phyloP scores from a whole-genome alignment of 2,113 vertebrate species.

The Azemiops feae region DNA sequence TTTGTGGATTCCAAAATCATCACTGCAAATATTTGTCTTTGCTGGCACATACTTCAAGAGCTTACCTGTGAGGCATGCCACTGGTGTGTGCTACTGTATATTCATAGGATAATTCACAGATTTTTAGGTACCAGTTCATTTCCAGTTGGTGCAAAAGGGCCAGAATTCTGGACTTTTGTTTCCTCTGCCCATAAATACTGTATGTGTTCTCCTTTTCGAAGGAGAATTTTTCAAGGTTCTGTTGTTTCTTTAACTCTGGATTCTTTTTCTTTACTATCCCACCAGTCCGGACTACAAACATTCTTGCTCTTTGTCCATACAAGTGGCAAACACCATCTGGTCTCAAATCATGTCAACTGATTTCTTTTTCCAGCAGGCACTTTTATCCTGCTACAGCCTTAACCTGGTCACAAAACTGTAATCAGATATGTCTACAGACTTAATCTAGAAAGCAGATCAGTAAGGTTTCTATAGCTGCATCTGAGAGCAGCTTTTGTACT shows the following conservation, averaged over 20 bases:
- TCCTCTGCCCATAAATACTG: slow-evolving; percentile 63
- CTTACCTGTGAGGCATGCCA: slow-evolving; percentile 95
- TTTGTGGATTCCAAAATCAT: not conserved
- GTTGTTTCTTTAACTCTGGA: slow-evolving; percentile 76
- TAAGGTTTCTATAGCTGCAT: slow-evolving; percentile 66
- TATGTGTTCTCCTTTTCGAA: slow-evolving; percentile 74
- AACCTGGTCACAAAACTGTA: slow-evolving; percentile 76
- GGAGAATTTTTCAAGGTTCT: slow-evolving; percentile 75
- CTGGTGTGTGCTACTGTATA: slow-evolving; percentile 79
- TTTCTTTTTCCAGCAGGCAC: slow-evolving; percentile 40
- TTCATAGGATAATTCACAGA: slow-evolving; percentile 82
- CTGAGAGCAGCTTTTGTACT: slow-evolving; percentile 26
- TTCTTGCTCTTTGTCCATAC: slow-evolving; percentile 47
- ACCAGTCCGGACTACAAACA: slow-evolving; percentile 86
- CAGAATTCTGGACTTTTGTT: slow-evolving; percentile 71
- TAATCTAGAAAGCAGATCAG: slow-evolving; percentile 64
- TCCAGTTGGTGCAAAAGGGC: slow-evolving; percentile 84
- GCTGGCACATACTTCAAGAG: not conserved
- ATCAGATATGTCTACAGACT: slow-evolving; percentile 75
- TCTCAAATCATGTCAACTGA: slow-evolving; percentile 52
- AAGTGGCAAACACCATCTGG: slow-evolving; percentile 5
- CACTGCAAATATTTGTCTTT: accelerated
- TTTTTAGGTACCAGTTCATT: slow-evolving; percentile 88
- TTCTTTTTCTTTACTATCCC: slow-evolving; percentile 72
- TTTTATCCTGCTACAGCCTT: slow-evolving; percentile 77